Evolutionary conservation across 2,888 invertebrate species (phyloP).

Genomic region (Chrysina gloriosa): DNA sequence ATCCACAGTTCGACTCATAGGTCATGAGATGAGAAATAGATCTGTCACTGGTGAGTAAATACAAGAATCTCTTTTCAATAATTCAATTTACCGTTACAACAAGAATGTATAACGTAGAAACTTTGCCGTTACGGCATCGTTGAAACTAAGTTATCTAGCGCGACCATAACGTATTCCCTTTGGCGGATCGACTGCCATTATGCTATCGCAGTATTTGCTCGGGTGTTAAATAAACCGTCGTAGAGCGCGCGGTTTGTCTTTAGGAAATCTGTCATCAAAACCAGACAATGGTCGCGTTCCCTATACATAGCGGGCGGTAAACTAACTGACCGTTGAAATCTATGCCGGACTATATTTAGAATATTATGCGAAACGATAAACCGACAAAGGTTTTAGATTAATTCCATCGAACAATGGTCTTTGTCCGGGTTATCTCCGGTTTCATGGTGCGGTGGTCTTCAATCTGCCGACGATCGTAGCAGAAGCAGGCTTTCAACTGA

Average conservation of each 20-base stretch:
- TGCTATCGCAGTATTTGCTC: background rate
- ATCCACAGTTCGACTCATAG: too few relatives aligned
- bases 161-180: background rate
- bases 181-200: background rate
- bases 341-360: conserved; percentile 20
- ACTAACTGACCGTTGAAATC: conserved; percentile 28
- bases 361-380: conserved; percentile 30
- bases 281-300: background rate
- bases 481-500: background rate
- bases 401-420: conserved; percentile 21
- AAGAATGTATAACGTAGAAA: background rate
- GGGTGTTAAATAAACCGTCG: background rate
- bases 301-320: background rate
- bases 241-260: background rate
- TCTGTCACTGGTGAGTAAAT: too few relatives aligned
- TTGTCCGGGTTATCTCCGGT: conserved; percentile 24
- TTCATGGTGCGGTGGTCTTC: conserved; percentile 26
- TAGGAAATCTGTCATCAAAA: conserved; percentile 26
- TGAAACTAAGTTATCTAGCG: background rate
- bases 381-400: conserved; percentile 31
- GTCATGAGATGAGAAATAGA: too few relatives aligned
- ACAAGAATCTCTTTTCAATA: too few relatives aligned
- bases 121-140: background rate
- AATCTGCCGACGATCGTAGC: background rate
- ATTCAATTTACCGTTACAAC: too few relatives aligned